Evolutionary conservation across 2,888 invertebrate species (phyloP), one percentile per base, ranked within the genome.

Genomic region (Cerastis rubricosa): DNA sequence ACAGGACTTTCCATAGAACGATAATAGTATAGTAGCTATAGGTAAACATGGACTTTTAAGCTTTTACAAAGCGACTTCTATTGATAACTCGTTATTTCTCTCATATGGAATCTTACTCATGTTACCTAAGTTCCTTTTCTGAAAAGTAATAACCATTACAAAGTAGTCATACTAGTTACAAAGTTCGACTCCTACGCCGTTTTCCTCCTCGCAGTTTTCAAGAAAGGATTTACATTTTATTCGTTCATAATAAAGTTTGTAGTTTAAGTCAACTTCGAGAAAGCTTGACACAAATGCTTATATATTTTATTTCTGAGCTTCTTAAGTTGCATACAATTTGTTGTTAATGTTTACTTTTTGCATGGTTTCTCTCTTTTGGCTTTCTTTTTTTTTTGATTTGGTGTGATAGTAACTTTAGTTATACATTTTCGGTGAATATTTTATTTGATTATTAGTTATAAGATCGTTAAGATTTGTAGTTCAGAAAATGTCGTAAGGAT

Each of bases 181-280:
- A 51, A 29, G n/a, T 40, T n/a, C 4, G 17, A 49, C 71, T 71
- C 47, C 40, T 54, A 25, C 47, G 40, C 0, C 2, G 8, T 80
- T 78, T 78, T 80, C 73, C 73, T 70, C 71, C 43, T 78, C 14
- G 17, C 43, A 17, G n/a, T 64, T 72, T 71, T 43, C 43, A 35
- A 80, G 57, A 73, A 78, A 57, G 19, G 40, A 49, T 80, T 72
- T 14, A 22, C 14, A 57, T 54, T 72, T 47, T 64, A 72, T 63
- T 43, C 25, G n/a, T 40, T 63, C 8, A 29, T 17, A n/a, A 54
- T 71, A 45, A 61, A 70, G 4, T 47, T 51, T 63, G 14, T 54
- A 22, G 11, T 77, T 77, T 54, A 35, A 51, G 14, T 14, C 40
- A 19, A 0, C 19, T 29, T 47, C 2, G 0, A 47, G 4, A 51